These are phyloP conservation scores for Camelus dromedarius DNA, from an alignment of 2,113 vertebrate species.

Conservation along the genomic window DNA sequence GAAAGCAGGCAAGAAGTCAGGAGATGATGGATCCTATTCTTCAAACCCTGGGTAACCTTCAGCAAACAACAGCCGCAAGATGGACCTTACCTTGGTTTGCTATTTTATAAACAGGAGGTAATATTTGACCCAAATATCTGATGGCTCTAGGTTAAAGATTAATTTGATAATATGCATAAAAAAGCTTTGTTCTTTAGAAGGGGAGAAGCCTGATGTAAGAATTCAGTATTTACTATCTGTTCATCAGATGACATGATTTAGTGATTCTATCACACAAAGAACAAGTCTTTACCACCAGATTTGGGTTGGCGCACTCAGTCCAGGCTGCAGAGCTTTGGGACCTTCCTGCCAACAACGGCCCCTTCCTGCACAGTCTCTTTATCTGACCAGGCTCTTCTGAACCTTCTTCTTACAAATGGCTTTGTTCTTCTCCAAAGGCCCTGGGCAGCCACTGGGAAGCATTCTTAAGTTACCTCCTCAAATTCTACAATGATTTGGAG, in stretches of 20 bases:
- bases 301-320: neutral
- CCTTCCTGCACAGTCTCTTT: neutral
- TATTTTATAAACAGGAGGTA: neutral
- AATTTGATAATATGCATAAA: neutral
- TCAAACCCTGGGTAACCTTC: neutral
- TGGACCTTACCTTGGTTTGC: neutral
- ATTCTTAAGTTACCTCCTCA: neutral
- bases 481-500: neutral
- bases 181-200: constrained; percentile 13
- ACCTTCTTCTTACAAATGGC: neutral
- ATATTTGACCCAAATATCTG: neutral
- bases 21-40: neutral
- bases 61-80: neutral
- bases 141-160: neutral
- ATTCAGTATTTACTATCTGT: constrained; percentile 7
- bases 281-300: neutral
- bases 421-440: neutral
- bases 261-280: neutral
- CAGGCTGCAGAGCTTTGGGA: neutral
- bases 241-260: constrained; percentile 26
- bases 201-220: neutral
- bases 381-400: constrained; percentile 20
- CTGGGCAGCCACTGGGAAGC: neutral
- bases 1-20: constrained; percentile 35
- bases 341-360: neutral